Percentiles rank a stretch among this genome's conserved stretches.
phyloP scores from a whole-genome alignment of 1,140 invertebrate genomes.

The Drosophila prosaltans region DNA sequence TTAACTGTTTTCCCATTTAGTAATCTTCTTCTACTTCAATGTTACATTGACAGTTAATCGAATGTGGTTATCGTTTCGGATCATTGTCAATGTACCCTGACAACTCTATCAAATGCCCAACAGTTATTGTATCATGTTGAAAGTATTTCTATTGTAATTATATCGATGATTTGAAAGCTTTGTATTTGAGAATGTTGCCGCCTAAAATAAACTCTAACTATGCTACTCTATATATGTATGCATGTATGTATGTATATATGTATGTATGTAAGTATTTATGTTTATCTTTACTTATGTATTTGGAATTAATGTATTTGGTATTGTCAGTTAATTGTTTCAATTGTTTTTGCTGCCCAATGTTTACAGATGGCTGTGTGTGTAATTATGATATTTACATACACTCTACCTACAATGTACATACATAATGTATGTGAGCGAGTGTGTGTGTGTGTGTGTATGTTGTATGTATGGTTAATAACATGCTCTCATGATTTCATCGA shows the following conservation, averaged over 20 bases:
- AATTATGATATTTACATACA: background rate
- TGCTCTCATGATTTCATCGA: conserved; percentile 2
- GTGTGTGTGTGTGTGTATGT: conserved; percentile 14
- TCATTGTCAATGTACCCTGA: too few species aligned
- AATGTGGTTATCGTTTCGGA: too few species aligned
- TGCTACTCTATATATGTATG: background rate
- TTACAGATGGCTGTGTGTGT: background rate
- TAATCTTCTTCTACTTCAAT: too few species aligned
- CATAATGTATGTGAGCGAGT: background rate
- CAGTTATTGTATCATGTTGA: too few species aligned
- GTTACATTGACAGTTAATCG: too few species aligned
- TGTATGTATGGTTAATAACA: conserved; percentile 25
- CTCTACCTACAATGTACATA: conserved; percentile 1
- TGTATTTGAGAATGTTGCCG: background rate
- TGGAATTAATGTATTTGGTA: background rate
- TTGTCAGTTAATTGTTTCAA: background rate
- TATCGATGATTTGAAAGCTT: conserved; percentile 1
- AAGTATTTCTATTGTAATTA: background rate
- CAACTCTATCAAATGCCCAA: too few species aligned
- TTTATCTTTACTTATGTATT: background rate
- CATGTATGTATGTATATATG: background rate
- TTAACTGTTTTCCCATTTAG: too few species aligned
- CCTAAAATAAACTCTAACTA: background rate
- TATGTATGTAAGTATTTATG: background rate
- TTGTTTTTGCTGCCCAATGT: background rate